Conservation (phyloP, 2,888 invertebrate genomes). For the Papilio demoleus region DNA sequence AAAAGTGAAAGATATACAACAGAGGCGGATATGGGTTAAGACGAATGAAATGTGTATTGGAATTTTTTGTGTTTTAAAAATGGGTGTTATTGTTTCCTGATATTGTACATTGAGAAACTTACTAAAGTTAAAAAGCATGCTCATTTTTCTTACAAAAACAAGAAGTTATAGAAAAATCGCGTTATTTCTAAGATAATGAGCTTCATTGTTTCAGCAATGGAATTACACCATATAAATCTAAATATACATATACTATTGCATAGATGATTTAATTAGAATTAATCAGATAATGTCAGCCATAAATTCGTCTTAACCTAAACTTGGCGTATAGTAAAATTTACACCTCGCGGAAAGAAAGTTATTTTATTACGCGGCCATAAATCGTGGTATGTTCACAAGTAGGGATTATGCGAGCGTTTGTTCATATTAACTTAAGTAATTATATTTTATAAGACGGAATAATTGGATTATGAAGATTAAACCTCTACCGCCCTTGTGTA, state of each 20-base stretch:
- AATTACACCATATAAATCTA: background rate
- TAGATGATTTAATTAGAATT: too few species aligned
- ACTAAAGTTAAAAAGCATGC: too few species aligned
- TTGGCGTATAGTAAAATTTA: slow-evolving; percentile 17
- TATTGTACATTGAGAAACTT: too few species aligned
- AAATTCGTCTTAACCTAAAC: slow-evolving; percentile 15
- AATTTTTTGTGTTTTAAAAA: background rate
- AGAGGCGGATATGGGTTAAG: background rate
- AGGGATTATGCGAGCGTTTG: slow-evolving; percentile 17
- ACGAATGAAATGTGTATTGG: background rate
- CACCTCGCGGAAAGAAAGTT: slow-evolving; percentile 27
- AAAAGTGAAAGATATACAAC: background rate
- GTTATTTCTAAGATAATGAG: background rate
- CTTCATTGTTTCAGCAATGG: background rate
- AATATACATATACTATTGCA: background rate
- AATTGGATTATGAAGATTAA: slow-evolving; percentile 28
- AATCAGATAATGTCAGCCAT: too few species aligned
- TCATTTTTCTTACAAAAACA: too few species aligned
- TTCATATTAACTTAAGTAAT: slow-evolving; percentile 26
- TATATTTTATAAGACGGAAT: slow-evolving; percentile 10
- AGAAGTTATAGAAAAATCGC: too few species aligned
- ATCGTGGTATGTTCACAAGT: slow-evolving; percentile 11
- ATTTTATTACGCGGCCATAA: slow-evolving; percentile 30
- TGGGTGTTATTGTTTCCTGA: too few species aligned
- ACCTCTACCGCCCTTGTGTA: background rate